Evolutionary conservation across 2,113 vertebrate species (phyloP).

Genomic region (Dasyornis broadbenti): DNA sequence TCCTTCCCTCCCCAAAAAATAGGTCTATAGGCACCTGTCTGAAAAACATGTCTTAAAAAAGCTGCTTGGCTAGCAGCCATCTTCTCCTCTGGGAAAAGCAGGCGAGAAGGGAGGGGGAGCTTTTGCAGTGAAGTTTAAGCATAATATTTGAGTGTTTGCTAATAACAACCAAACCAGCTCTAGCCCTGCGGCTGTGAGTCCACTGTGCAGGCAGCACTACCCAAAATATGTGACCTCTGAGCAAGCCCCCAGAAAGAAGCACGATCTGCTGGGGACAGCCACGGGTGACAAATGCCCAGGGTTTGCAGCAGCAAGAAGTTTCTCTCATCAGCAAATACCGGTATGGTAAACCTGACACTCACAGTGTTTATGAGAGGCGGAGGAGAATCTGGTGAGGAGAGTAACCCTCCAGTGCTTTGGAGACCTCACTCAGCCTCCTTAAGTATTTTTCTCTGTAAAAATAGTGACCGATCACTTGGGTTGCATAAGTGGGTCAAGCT

Average conservation of each 20-base stretch:
- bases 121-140: neutral
- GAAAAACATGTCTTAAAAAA: neutral
- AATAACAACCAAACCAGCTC: neutral
- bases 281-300: fast-evolving
- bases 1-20: neutral
- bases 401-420: neutral
- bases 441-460: neutral
- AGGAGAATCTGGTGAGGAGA: neutral
- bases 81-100: neutral
- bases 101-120: neutral
- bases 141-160: fast-evolving
- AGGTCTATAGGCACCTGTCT: neutral
- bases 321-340: neutral
- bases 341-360: neutral
- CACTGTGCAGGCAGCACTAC: neutral
- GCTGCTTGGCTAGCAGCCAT: neutral
- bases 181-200: fast-evolving
- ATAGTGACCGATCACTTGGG: neutral
- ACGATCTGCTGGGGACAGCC: neutral
- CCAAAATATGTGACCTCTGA: fast-evolving
- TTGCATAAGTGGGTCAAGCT: neutral
- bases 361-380: neutral
- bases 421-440: neutral
- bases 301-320: neutral
- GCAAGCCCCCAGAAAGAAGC: neutral